These are phyloP conservation scores for Alcis repandata DNA, from an alignment of 2,888 invertebrate genomes.

Conservation along the genomic window DNA sequence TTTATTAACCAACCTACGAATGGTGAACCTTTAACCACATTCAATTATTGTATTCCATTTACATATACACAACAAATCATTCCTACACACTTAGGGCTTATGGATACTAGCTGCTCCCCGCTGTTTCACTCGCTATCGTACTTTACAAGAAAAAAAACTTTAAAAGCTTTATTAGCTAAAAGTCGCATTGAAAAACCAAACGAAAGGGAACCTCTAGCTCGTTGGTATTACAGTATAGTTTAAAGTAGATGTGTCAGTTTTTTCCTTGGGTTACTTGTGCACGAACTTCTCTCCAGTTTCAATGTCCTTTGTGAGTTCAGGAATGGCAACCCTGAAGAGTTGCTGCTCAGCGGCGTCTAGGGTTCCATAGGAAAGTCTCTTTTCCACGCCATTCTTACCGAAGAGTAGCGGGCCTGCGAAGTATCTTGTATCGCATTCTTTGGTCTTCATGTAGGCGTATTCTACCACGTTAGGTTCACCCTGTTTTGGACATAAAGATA, in stretches of 20 bases:
- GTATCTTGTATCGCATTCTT: not conserved
- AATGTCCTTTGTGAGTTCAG: not conserved
- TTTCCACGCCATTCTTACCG: constrained; percentile 1
- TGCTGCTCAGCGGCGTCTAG: not conserved
- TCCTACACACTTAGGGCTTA: too few relatives aligned
- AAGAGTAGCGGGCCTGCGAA: not conserved
- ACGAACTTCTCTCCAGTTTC: not conserved
- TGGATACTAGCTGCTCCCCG: too few relatives aligned
- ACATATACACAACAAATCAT: too few relatives aligned
- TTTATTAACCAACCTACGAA: too few relatives aligned
- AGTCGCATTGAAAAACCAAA: too few relatives aligned
- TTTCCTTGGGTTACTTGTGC: too few relatives aligned
- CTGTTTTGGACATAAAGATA: not conserved
- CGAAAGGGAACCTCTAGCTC: too few relatives aligned
- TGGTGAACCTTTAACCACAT: too few relatives aligned
- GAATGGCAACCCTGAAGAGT: not conserved
- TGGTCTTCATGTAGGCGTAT: not conserved
- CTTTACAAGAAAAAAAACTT: too few relatives aligned
- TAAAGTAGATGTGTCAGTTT: not conserved
- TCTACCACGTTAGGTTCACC: constrained; percentile 3
- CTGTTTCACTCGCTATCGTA: too few relatives aligned
- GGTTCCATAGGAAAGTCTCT: not conserved
- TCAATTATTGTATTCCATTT: too few relatives aligned
- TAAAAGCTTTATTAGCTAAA: too few relatives aligned
- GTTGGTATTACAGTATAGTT: not conserved